Evolutionary conservation across 2,797 vertebrate species (phyloP).

Genomic region (Erithacus rubecula): DNA sequence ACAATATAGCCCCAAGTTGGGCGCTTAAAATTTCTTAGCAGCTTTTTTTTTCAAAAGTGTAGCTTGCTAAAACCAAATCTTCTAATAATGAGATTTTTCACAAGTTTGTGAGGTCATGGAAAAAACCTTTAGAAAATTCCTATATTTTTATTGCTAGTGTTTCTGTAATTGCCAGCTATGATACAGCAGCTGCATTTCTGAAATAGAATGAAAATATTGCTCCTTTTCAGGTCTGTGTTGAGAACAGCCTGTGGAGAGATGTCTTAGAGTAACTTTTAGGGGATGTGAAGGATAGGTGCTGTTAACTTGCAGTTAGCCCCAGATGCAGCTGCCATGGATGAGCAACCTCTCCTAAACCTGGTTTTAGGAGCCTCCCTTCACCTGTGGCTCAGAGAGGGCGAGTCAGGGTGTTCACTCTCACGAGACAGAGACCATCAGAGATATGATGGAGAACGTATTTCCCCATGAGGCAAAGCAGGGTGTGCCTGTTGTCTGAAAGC

Average conservation of each 20-base stretch:
- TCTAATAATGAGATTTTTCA: neutral
- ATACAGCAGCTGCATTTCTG: neutral
- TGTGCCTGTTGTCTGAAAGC: neutral
- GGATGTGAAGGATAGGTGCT: neutral
- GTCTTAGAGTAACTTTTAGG: neutral
- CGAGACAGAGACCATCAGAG: rapidly evolving
- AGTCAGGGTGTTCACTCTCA: rapidly evolving
- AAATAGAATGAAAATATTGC: neutral
- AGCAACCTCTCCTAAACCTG: neutral
- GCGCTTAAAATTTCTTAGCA: neutral
- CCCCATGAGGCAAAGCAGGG: neutral
- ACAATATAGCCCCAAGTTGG: neutral
- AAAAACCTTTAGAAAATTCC: neutral
- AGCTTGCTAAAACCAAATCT: neutral
- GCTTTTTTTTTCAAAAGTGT: neutral
- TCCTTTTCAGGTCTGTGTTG: rapidly evolving
- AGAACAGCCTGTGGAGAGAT: neutral
- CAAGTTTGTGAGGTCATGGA: neutral
- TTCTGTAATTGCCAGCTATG: neutral
- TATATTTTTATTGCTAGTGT: neutral
- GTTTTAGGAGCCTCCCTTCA: neutral
- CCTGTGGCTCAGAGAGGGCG: rapidly evolving
- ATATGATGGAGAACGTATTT: neutral
- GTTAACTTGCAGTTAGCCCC: neutral
- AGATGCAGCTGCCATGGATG: neutral